These are phyloP conservation scores for Tinamus guttatus DNA, from an alignment of 2,113 vertebrate species.

Conservation along the genomic window DNA sequence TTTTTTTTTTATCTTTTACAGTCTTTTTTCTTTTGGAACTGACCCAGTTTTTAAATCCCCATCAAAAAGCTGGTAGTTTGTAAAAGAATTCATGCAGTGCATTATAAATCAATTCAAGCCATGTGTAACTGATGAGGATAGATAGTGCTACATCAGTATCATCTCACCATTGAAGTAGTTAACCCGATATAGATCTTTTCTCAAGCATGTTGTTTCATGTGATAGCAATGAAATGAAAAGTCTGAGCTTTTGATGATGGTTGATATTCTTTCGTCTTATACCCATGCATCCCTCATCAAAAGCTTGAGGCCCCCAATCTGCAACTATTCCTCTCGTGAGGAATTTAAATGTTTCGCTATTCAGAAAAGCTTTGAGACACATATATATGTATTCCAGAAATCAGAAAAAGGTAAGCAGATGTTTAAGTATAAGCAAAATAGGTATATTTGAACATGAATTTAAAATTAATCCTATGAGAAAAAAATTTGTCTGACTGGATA, in stretches of 20 bases:
- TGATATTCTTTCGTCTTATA: neutral
- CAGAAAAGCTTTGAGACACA: neutral
- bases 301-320: neutral
- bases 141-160: neutral
- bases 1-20: neutral
- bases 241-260: neutral
- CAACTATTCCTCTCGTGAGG: neutral
- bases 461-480: neutral
- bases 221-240: constrained; percentile 8
- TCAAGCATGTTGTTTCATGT: neutral
- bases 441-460: neutral
- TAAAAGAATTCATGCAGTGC: neutral
- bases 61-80: neutral
- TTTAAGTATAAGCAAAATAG: neutral
- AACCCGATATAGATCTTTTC: neutral
- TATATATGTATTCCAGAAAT: neutral
- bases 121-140: neutral
- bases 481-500: neutral
- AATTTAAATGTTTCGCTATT: neutral
- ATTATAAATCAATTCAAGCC: constrained; percentile 8
- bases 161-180: neutral
- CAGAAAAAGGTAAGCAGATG: neutral
- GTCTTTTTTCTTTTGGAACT: neutral
- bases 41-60: constrained; percentile 19
- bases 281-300: neutral